Base-by-base conservation (phyloP, 1,140 invertebrate species). In the Aleiodes sp. region DNA sequence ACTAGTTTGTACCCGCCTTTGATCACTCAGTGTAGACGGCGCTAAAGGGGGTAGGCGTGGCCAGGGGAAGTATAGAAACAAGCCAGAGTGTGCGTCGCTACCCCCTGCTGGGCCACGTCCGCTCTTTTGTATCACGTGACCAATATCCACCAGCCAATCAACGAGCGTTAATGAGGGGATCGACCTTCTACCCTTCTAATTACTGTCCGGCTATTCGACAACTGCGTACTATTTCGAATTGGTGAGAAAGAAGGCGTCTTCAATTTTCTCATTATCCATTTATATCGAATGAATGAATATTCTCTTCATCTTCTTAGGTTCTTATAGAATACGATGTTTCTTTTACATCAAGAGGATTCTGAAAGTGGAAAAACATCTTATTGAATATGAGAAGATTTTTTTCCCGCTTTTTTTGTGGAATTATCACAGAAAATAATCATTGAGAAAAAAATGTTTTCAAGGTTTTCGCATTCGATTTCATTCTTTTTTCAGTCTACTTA, bases 21-120 rank as follows among this genome's bases (percentile, higher is more conserved):
- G 79, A 82, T 79, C 78, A 78, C 66, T 72, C 65, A 52, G 31
- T 14, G 21, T 52, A 56, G 46, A 24, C 35, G 73, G 75, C 76
- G 76, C 72, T 78, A 81, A 80, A 80, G 78, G 79, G 81, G 78
- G 74, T 80, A 82, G 83, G 83, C 83, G 83, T 85, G 83, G 82
- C 81, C 78, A 79, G 64, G 73, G 75, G 78, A 75, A 75, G 76
- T 76, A 76, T 81, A 85, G 81, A 85, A 85, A 85, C 82, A 84
- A 84, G 61, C 46, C 21, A 70, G 68, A 67, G 62, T 63, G 52
- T 57, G 57, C 37, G 29, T 56, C 60, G 33, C 56, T 29, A 70
- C 29, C 62, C 70, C 61, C 64, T 68, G 60, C 57, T 62, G 57
- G 43, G 68, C 68, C 43, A 56, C 43, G n/a, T 46, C 41, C 52